These are phyloP conservation scores for Sialis fuliginosa DNA, from an alignment of 2,888 invertebrate genomes.

Conservation along the genomic window DNA sequence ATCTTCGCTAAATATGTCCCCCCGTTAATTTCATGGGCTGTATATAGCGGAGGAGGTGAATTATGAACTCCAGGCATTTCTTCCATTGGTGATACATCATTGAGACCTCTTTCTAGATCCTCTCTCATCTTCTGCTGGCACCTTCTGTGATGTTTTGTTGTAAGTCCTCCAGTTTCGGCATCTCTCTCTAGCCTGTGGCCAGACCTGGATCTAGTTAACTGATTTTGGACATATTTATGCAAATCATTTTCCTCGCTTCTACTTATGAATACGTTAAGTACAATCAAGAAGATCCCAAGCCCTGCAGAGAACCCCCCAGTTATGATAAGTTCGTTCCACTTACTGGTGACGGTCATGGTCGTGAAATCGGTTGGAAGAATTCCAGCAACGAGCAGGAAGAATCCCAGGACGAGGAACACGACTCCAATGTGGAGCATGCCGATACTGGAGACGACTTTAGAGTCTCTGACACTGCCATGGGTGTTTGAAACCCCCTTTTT, in stretches of 20 bases:
- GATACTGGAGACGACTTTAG: constrained; percentile 63
- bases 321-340: constrained; percentile 74
- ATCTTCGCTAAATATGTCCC: constrained; percentile 48
- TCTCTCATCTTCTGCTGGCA: constrained; percentile 36
- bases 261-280: constrained; percentile 59
- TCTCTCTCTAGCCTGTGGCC: constrained; percentile 67
- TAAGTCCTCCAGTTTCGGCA: constrained; percentile 64
- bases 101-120: constrained; percentile 29
- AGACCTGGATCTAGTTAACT: constrained; percentile 62
- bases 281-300: constrained; percentile 58
- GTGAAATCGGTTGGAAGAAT: constrained; percentile 61
- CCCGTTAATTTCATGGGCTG: constrained; percentile 32
- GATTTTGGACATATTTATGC: constrained; percentile 70
- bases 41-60: constrained; percentile 18
- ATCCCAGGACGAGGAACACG: constrained; percentile 66
- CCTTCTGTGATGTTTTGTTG: constrained; percentile 46
- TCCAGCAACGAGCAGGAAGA: constrained; percentile 63
- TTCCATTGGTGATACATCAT: constrained; percentile 13
- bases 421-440: constrained; percentile 82
- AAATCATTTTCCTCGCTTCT: constrained; percentile 70
- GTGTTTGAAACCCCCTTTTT: constrained; percentile 24
- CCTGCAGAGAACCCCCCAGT: constrained; percentile 59
- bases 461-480: constrained; percentile 27
- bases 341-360: constrained; percentile 48
- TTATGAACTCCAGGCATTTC: constrained; percentile 19